phyloP scores from a whole-genome alignment of 1,140 invertebrate species.

The Drosophila albomicans region DNA sequence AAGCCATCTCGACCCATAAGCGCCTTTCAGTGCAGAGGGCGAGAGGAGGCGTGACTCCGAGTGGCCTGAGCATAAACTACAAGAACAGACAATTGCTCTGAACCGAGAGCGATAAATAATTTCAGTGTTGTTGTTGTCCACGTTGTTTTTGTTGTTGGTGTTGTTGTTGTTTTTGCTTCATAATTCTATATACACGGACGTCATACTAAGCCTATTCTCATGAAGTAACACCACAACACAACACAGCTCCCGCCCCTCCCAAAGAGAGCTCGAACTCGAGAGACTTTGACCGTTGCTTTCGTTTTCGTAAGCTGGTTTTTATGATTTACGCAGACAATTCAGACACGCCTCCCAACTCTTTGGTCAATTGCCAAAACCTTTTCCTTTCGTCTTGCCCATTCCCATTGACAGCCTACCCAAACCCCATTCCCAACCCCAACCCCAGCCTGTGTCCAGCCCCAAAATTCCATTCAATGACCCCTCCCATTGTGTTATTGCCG shows the following conservation, averaged over 20 bases:
- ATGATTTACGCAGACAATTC: conserved; percentile 68
- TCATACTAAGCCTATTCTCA: conserved; percentile 70
- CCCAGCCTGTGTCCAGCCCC: background rate
- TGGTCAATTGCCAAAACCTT: conserved; percentile 57
- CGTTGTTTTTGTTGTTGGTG: too few species aligned
- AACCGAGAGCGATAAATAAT: conserved; percentile 70
- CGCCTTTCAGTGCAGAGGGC: conserved; percentile 54
- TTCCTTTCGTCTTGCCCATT: background rate
- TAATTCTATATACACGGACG: conserved; percentile 66
- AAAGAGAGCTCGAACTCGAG: conserved; percentile 10
- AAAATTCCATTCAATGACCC: conserved; percentile 14
- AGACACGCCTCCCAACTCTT: conserved; percentile 46
- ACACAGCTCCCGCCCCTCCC: background rate
- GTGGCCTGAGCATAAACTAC: conserved; percentile 63
- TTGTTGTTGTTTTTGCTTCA: conserved; percentile 46
- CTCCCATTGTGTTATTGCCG: conserved; percentile 39
- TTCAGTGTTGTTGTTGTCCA: conserved; percentile 22
- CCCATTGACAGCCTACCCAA: background rate
- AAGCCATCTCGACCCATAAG: conserved; percentile 34
- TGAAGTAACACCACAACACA: conserved; percentile 20
- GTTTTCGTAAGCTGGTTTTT: conserved; percentile 56
- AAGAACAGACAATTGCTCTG: conserved; percentile 70
- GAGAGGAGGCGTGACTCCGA: conserved; percentile 32
- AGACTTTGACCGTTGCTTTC: conserved; percentile 18
- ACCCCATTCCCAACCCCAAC: background rate